Conservation (phyloP, 2,113 vertebrate species). For the Proterorhinus semilunaris region DNA sequence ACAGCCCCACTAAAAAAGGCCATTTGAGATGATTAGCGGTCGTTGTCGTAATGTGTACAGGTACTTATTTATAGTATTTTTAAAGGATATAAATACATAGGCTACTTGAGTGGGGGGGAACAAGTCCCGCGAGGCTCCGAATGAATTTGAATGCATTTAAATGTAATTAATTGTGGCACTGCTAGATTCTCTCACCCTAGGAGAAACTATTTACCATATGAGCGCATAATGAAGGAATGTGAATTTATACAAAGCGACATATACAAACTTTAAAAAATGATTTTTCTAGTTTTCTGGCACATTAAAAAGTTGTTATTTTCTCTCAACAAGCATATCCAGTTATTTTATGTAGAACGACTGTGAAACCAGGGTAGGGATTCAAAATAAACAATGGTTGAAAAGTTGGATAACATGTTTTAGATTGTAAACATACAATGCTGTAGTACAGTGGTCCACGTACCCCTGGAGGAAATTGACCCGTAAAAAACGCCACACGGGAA, state of each 20-base stretch:
- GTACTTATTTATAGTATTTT: constrained; percentile 28
- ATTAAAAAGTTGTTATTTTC: too few relatives aligned
- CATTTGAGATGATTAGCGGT: constrained; percentile 27
- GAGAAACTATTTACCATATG: neutral
- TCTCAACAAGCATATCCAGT: too few relatives aligned
- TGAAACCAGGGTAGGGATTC: too few relatives aligned
- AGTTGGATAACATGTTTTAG: too few relatives aligned
- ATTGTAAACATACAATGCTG: too few relatives aligned
- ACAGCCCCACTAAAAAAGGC: constrained; percentile 4
- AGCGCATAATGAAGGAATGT: neutral
- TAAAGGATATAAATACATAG: constrained; percentile 18
- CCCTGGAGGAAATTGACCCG: too few relatives aligned
- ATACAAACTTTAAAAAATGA: neutral
- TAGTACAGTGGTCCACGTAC: too few relatives aligned
- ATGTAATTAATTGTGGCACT: constrained; percentile 14
- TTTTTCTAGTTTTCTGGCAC: too few relatives aligned
- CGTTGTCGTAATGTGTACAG: neutral
- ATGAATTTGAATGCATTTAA: constrained; percentile 31
- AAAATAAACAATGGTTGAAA: too few relatives aligned
- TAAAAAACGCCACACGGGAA: too few relatives aligned
- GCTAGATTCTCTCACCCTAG: neutral
- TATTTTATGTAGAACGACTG: too few relatives aligned
- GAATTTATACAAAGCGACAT: neutral
- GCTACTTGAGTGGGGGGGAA: neutral
- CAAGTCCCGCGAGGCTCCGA: constrained; percentile 2